These are phyloP conservation scores for Armadillidium nasatum DNA, from an alignment of 1,140 invertebrate species.

Conservation along the genomic window DNA sequence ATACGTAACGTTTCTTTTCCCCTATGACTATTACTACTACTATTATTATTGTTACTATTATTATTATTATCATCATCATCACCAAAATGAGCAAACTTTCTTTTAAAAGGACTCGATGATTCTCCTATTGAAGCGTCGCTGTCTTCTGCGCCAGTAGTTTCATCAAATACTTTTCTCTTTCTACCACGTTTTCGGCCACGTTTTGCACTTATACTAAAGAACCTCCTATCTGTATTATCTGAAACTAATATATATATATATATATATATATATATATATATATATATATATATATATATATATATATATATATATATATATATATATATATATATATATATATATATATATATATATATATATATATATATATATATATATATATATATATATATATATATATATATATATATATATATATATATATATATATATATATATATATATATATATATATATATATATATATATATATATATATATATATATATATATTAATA, in stretches of 20 bases:
- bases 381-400: slow-evolving; percentile 1
- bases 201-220: background rate
- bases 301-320: slow-evolving; percentile 13
- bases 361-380: background rate
- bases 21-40: background rate
- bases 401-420: background rate
- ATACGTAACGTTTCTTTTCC: background rate
- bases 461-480: background rate
- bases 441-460: slow-evolving; percentile 6
- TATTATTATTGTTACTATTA: no score
- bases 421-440: slow-evolving; percentile 1
- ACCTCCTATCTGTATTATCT: background rate
- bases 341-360: background rate
- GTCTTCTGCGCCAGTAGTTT: background rate
- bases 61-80: no score
- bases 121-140: background rate
- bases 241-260: background rate
- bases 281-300: slow-evolving; percentile 14
- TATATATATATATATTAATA: background rate
- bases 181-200: background rate
- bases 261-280: background rate
- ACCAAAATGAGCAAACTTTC: no score
- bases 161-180: background rate
- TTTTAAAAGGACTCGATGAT: no score
- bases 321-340: slow-evolving; percentile 6